phyloP scores from a whole-genome alignment of 2,113 vertebrate species.

The Mesitornis unicolor region DNA sequence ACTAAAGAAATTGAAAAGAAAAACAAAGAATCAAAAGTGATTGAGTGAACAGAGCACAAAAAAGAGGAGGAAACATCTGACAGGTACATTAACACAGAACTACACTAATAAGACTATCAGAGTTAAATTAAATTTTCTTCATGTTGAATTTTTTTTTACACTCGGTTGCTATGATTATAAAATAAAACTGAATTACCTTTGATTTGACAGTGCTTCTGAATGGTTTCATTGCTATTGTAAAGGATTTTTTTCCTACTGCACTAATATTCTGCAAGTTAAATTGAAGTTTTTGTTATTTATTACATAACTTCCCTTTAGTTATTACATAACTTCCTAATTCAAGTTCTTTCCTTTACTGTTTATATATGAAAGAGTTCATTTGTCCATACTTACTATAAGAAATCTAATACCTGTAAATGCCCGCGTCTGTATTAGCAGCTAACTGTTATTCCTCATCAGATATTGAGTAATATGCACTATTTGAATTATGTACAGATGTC shows the following conservation, averaged over 20 bases:
- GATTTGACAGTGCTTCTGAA: not conserved
- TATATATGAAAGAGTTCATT: slow-evolving; percentile 28
- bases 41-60: slow-evolving; percentile 55
- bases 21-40: not conserved
- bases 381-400: not conserved
- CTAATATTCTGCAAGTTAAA: not conserved
- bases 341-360: slow-evolving; percentile 4
- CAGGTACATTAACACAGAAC: not conserved
- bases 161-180: not conserved
- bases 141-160: not conserved
- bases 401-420: slow-evolving; percentile 42
- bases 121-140: not conserved
- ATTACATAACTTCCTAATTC: not conserved
- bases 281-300: not conserved
- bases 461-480: slow-evolving; percentile 60
- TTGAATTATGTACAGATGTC: slow-evolving; percentile 52
- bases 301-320: not conserved
- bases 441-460: slow-evolving; percentile 32
- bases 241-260: not conserved
- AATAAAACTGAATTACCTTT: not conserved
- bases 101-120: not conserved
- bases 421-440: slow-evolving; percentile 44
- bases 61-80: slow-evolving; percentile 5
- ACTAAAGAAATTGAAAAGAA: not conserved
- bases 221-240: slow-evolving; percentile 6